Base-by-base conservation (phyloP, 2,888 invertebrate genomes). In the Dolichopus griseipennis region DNA sequence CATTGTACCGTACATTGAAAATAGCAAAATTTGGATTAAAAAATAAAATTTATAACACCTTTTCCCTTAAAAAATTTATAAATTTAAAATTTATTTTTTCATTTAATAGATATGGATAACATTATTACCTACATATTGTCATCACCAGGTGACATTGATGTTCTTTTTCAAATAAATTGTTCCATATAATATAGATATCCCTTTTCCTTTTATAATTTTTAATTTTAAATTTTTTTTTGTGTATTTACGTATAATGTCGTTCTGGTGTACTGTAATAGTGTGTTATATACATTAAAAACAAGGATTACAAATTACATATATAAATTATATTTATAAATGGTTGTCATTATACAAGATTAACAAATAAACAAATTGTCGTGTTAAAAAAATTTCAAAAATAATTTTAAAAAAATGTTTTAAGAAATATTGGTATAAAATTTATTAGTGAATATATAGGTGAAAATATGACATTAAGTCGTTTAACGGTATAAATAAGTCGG, bases 81-180 rank as follows among this genome's bases (percentile, higher is more conserved):
- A n/a, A n/a, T n/a, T n/a, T n/a, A n/a, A n/a, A n/a, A n/a, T n/a
- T n/a, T n/a, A n/a, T n/a, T n/a, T n/a, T 27, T 4, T 27, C 27
- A 27, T 27, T 27, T 12, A 41, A 15, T 15, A 15, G 1, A 37
- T 37, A 37, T 37, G 37, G 12, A 37, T 10, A 37, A 5, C 8
- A 37, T 37, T 37, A 37, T 37, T 37, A 37, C 37, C 12, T 37
- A 52, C n/a, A 52, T n/a, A n/a, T 52, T 52, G 52, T 52, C 52
- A 52, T 52, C 52, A 52, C 52, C 52, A 52, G 52, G 52, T 52
- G 52, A 52, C 52, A 52, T 52, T 52, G 52, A 52, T 52, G 52
- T 52, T 52, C 2, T 52, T 12, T 52, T 52, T 12, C 9, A 52
- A 52, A 52, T 52, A 18, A 15, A 52, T 52, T 52, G 7, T 52